Conservation (phyloP, 1,140 invertebrate species). For the Philotrypesis tridentata region DNA sequence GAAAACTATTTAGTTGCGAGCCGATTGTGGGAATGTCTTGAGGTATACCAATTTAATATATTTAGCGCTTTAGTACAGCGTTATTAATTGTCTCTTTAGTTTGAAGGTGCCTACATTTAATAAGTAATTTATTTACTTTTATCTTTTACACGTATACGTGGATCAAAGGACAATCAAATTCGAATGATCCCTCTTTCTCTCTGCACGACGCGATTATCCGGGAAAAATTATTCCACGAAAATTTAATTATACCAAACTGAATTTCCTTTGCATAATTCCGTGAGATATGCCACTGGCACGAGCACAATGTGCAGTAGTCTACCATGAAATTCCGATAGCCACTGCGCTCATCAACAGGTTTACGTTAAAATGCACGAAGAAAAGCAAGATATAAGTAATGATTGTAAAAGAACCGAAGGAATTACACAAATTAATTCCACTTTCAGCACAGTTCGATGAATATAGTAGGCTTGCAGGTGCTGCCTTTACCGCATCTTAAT, state of each 20-base stretch:
- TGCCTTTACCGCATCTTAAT: constrained; percentile 10
- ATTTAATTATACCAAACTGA: not conserved
- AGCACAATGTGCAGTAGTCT: not conserved
- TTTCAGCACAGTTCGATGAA: not conserved
- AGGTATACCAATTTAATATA: no score
- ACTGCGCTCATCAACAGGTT: no score
- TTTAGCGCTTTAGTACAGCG: no score
- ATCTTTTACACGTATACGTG: no score
- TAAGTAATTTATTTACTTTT: no score
- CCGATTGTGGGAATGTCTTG: no score
- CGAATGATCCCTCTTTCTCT: no score
- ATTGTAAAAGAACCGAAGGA: not conserved
- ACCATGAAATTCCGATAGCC: not conserved
- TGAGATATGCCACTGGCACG: not conserved
- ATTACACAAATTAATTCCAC: not conserved
- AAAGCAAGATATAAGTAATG: no score
- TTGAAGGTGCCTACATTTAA: no score
- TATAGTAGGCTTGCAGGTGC: not conserved
- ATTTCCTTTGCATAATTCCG: not conserved
- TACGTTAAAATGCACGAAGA: not conserved
- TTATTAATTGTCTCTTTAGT: no score
- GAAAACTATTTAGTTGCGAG: no score
- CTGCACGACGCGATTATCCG: not conserved
- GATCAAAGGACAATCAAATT: no score
- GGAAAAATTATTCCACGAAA: not conserved